Conservation (phyloP, 37 sponge, comb jelly and placozoan genomes). For the Oopsacas minuta region DNA sequence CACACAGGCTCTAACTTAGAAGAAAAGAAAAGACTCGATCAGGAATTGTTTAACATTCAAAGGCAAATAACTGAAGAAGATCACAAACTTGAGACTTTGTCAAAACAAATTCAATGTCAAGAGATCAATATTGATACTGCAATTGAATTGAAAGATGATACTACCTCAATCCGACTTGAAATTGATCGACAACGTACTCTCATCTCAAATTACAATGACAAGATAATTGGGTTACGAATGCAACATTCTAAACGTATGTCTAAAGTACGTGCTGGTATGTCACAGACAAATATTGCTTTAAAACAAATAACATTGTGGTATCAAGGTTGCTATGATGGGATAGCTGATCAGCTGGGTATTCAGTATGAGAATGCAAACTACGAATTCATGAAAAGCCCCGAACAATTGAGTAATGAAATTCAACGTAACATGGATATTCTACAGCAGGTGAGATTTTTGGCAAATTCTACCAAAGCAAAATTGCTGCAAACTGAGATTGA, state of each 20-base stretch:
- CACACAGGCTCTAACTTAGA: not conserved
- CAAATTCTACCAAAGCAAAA: not conserved
- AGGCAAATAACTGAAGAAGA: not conserved
- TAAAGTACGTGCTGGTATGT: not conserved
- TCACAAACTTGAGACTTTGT: not conserved
- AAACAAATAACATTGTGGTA: not conserved
- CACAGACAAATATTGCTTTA: not conserved
- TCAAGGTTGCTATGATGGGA: not conserved
- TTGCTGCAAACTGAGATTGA: not conserved
- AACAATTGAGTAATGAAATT: not conserved
- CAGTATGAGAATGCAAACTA: not conserved
- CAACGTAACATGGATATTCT: not conserved
- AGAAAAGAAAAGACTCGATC: not conserved
- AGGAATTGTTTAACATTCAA: not conserved
- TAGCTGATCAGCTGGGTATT: conserved; percentile 3
- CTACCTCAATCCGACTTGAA: not conserved
- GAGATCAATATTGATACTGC: not conserved
- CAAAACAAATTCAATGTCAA: not conserved
- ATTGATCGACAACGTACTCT: not conserved
- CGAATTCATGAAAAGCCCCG: not conserved
- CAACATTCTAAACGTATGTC: not conserved
- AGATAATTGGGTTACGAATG: not conserved
- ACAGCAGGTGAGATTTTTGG: not conserved
- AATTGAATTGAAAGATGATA: not conserved
- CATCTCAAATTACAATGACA: not conserved